phyloP scores from a whole-genome alignment of 2,797 vertebrate species.

The Octomys mimax region DNA sequence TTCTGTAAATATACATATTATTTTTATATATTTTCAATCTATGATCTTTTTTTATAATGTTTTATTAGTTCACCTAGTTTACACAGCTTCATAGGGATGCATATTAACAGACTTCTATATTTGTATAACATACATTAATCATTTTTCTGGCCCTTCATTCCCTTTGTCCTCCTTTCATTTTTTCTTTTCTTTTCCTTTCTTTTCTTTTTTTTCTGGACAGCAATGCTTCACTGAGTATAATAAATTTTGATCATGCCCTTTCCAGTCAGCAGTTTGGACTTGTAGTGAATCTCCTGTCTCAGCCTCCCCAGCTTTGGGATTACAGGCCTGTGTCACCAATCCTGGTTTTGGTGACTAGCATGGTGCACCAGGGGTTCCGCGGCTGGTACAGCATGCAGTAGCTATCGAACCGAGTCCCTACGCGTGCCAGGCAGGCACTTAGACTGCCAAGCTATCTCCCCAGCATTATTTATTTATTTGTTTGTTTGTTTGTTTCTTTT shows the following conservation, averaged over 20 bases:
- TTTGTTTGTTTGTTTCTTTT: too few relatives aligned
- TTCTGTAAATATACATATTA: conserved; percentile 2
- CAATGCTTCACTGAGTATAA: neutral
- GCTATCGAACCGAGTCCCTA: too few relatives aligned
- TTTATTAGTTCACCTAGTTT: neutral
- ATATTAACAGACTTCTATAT: neutral
- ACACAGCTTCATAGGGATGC: neutral
- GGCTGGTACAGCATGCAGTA: too few relatives aligned
- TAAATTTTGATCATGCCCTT: neutral
- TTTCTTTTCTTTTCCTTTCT: neutral
- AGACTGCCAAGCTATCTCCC: too few relatives aligned
- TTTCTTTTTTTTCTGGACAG: neutral
- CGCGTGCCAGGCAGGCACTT: too few relatives aligned
- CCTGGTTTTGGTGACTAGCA: too few relatives aligned
- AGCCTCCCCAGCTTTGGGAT: too few relatives aligned
- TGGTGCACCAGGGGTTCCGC: too few relatives aligned
- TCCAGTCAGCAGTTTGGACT: neutral
- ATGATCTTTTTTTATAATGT: neutral
- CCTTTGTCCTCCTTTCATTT: neutral
- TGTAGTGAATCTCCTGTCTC: too few relatives aligned
- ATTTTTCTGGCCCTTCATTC: neutral
- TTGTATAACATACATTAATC: neutral
- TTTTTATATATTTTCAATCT: neutral
- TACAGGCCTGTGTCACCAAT: too few relatives aligned
- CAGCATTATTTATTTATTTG: too few relatives aligned